These are phyloP conservation scores for Aphodius sticticus DNA, from an alignment of 2,888 invertebrate genomes.

Conservation along the genomic window DNA sequence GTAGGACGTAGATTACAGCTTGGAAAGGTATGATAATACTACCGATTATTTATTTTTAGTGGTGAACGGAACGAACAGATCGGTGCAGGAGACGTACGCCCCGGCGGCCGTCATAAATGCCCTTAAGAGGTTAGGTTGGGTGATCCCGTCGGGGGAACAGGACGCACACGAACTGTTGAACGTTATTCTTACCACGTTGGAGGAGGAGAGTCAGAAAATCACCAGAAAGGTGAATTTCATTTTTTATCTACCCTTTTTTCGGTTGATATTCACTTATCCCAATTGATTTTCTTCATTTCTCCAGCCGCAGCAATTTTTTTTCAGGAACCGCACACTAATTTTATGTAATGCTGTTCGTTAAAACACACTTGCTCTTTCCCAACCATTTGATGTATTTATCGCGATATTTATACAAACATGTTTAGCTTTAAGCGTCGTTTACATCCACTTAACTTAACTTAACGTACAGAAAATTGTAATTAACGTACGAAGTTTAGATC, in stretches of 20 bases:
- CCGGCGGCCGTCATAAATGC: slow-evolving; percentile 77
- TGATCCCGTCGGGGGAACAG: slow-evolving; percentile 88
- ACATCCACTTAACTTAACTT: too few species aligned
- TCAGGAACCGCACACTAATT: too few species aligned
- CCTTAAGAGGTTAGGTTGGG: slow-evolving; percentile 81
- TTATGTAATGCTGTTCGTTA: too few species aligned
- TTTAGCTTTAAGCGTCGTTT: too few species aligned
- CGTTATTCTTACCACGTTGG: slow-evolving; percentile 86
- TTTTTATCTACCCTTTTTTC: neutral
- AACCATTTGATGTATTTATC: too few species aligned
- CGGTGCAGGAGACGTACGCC: slow-evolving; percentile 69
- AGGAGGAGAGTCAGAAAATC: slow-evolving; percentile 79
- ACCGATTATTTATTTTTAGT: slow-evolving; percentile 56
- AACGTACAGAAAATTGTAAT: too few species aligned
- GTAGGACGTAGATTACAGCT: neutral
- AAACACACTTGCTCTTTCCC: too few species aligned
- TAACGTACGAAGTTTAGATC: too few species aligned
- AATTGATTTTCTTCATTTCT: too few species aligned
- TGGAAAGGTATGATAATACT: neutral
- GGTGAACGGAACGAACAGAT: slow-evolving; percentile 76
- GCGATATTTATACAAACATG: too few species aligned
- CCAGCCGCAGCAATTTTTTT: too few species aligned
- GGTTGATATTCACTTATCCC: neutral
- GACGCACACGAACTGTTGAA: slow-evolving; percentile 95
- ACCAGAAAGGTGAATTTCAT: slow-evolving; percentile 64